These are phyloP conservation scores for Microchrysa polita DNA, from an alignment of 2,888 invertebrate genomes.

Conservation along the genomic window DNA sequence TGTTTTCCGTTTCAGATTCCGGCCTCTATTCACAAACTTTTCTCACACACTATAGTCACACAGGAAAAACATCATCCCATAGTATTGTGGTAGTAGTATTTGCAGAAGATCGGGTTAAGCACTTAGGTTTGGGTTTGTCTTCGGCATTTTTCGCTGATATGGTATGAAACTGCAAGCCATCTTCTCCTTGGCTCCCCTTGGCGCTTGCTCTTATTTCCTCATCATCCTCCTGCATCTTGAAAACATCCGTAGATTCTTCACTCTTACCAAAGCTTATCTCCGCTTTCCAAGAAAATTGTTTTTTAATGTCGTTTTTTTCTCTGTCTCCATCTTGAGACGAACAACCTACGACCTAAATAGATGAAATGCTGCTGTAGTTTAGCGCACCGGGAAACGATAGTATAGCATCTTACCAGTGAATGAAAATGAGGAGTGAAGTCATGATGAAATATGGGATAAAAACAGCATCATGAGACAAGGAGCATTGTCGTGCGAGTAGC, in stretches of 20 bases:
- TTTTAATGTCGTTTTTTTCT: conserved; percentile 50
- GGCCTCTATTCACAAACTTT: too few species aligned
- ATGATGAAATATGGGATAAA: neutral
- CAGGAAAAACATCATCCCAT: too few species aligned
- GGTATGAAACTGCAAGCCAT: neutral
- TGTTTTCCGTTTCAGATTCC: too few species aligned
- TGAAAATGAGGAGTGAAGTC: neutral
- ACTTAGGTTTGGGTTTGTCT: too few species aligned
- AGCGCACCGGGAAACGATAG: neutral
- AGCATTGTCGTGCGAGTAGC: neutral
- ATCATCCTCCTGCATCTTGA: conserved; percentile 12
- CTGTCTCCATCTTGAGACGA: conserved; percentile 40
- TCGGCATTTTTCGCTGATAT: neutral
- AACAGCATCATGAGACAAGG: neutral
- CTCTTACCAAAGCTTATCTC: conserved; percentile 45
- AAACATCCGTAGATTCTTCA: conserved; percentile 40
- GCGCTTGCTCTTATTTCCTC: neutral
- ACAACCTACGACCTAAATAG: conserved; percentile 32
- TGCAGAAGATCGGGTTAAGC: neutral
- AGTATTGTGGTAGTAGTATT: neutral
- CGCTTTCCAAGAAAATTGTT: conserved; percentile 48
- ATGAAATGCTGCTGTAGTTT: conserved; percentile 48
- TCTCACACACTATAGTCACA: too few species aligned
- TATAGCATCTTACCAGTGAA: neutral
- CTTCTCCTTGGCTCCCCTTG: neutral